Evolutionary conservation across 2,888 invertebrate species (phyloP).

Genomic region (Chorisops tibialis): DNA sequence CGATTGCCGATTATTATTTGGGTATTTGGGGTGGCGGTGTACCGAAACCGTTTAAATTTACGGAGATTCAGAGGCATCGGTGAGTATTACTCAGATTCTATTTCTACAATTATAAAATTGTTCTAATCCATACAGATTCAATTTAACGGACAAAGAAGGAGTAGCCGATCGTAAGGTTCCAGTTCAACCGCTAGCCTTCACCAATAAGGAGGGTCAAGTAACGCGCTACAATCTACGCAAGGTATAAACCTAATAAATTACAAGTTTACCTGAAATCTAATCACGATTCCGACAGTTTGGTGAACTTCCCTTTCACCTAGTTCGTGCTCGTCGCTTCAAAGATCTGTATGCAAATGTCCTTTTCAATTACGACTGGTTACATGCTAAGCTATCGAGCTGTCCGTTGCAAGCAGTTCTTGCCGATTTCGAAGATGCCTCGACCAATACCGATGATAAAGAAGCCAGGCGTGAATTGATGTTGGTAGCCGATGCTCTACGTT

Average conservation of each 20-base stretch:
- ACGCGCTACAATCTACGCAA: constrained; percentile 92
- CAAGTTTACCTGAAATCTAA: not conserved
- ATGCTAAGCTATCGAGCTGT: constrained; percentile 92
- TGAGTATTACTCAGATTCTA: constrained; percentile 37
- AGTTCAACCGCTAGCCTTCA: constrained; percentile 86
- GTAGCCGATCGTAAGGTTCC: constrained; percentile 93
- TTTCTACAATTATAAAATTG: too few relatives aligned
- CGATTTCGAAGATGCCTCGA: constrained; percentile 91
- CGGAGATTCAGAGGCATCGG: constrained; percentile 91
- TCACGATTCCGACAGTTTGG: constrained; percentile 64
- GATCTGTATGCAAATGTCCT: constrained; percentile 89
- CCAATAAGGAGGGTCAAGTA: constrained; percentile 83
- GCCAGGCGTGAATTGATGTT: constrained; percentile 74
- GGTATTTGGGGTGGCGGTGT: constrained; percentile 95
- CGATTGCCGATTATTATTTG: constrained; percentile 95
- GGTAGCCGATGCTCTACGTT: constrained; percentile 87
- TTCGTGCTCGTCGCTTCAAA: constrained; percentile 83
- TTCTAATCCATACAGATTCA: constrained; percentile 60
- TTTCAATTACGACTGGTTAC: constrained; percentile 97
- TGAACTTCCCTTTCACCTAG: constrained; percentile 92
- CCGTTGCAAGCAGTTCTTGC: constrained; percentile 91
- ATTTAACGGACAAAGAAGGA: constrained; percentile 82
- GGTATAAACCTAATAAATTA: constrained; percentile 53
- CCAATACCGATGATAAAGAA: constrained; percentile 77
- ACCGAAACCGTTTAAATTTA: constrained; percentile 94